Base-by-base conservation (phyloP, 2,113 vertebrate genomes). In the Stercorarius parasiticus region DNA sequence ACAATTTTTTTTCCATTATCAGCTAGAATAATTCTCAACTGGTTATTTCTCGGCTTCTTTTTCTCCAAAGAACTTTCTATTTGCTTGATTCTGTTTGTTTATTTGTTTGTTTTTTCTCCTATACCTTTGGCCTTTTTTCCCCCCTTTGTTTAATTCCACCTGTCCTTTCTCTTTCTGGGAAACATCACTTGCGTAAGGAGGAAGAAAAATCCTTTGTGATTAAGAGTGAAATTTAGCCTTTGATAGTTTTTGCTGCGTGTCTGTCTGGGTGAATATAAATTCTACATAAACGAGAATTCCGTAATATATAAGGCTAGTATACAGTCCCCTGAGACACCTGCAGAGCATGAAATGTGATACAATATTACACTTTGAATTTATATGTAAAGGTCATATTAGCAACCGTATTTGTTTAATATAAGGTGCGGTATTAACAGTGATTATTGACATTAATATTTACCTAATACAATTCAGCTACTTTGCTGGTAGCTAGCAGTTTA, bases 341-440 rank as follows among this genome's bases (percentile, higher is more conserved):
- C 36, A 38, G 56, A 27, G 43, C 34, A 10, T 61, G 86, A 87
- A 61, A 72, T 56, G 40, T 10, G 80, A 38, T 67, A 4, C 53
- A 58, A 43, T 56, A 40, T 62, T 79, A 29, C 36, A 9, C 30
- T 92, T 77, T 23, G 61, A 78, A 78, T 93, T 95, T 82, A 6
- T 71, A 52, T 52, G 25, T 86, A 95, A 97, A 97, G 96, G 96
- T 97, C 94, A 94, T 65, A 64, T 84, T 81, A 94, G 88, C 91
- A 95, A 55, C 77, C 19, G 3, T 95, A 65, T 97, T 97, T 95
- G 88, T 88, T 96, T 90, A 95, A 88, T 95, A 72, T 92, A 93
- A 81, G 53, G 69, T 67, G 36, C 27, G 42, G 52, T 93, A 47
- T 92, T 93, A 94, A 40, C 80, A 38, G 19, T 65, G 65, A 30